Percentiles rank a stretch among this genome's conserved stretches.
Evolutionary conservation across 2,113 vertebrate genomes (phyloP).

Genomic region (Rhabdomys dilectus): DNA sequence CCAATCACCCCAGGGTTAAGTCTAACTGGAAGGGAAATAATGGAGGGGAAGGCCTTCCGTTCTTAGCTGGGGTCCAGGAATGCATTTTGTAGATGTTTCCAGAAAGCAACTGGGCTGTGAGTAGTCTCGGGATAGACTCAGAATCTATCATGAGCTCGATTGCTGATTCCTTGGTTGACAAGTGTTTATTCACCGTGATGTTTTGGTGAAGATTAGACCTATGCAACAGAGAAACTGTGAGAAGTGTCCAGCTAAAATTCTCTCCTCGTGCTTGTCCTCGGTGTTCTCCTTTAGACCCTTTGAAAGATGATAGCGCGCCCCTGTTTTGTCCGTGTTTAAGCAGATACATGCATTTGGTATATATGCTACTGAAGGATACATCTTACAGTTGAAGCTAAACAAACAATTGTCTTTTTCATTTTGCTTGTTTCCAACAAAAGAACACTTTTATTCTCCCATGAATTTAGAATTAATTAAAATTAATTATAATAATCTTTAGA

Average conservation of each 20-base stretch:
- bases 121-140: not conserved
- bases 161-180: not conserved
- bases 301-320: not conserved
- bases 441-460: not conserved
- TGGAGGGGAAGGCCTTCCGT: not conserved
- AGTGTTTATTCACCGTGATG: not conserved
- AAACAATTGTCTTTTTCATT: not conserved
- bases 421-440: not conserved
- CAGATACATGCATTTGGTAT: not conserved
- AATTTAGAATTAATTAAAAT: conserved; percentile 54
- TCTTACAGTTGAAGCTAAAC: not conserved
- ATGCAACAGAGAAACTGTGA: not conserved
- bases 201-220: not conserved
- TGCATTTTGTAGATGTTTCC: not conserved
- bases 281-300: not conserved
- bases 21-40: not conserved
- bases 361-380: not conserved
- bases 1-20: not conserved
- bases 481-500: conserved; percentile 1
- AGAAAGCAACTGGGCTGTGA: not conserved
- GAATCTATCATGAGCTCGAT: not conserved
- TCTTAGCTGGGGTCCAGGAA: not conserved
- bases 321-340: not conserved
- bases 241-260: not conserved
- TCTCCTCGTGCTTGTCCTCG: not conserved